Conservation (phyloP, 2,888 invertebrate species). For the Eremobia ochroleuca region DNA sequence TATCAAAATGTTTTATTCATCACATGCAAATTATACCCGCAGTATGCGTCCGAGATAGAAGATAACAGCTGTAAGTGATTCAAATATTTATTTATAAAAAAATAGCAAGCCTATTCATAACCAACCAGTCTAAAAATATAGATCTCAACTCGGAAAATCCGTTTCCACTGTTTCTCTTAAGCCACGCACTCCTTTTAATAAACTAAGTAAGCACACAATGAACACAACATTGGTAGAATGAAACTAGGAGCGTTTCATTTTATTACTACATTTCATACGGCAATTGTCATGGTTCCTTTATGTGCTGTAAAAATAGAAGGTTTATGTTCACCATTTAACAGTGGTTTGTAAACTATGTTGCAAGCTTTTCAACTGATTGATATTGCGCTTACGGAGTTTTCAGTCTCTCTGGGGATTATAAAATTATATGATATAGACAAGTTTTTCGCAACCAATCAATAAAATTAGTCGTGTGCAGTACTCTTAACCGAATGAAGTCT, state of each 20-base stretch:
- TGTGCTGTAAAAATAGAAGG: slow-evolving; percentile 59
- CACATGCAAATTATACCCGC: not conserved
- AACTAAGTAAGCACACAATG: slow-evolving; percentile 48
- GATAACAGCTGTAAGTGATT: not conserved
- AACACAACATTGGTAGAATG: slow-evolving; percentile 43
- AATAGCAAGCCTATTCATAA: not conserved
- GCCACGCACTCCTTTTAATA: slow-evolving; percentile 31
- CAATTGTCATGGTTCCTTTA: slow-evolving; percentile 61
- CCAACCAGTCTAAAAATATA: not conserved
- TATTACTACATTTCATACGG: slow-evolving; percentile 55
- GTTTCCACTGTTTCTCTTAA: slow-evolving; percentile 3
- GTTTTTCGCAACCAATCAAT: not conserved
- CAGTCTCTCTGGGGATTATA: not conserved
- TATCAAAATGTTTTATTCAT: not conserved
- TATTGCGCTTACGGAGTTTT: slow-evolving; percentile 29
- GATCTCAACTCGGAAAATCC: not conserved
- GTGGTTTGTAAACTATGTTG: slow-evolving; percentile 62
- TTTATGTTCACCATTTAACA: slow-evolving; percentile 59
- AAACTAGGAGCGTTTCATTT: slow-evolving; percentile 56
- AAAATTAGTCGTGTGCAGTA: not conserved
- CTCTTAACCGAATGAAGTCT: not conserved
- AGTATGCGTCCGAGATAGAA: not conserved
- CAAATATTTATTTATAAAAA: not conserved
- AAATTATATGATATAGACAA: not conserved
- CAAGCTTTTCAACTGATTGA: slow-evolving; percentile 59